A percentile compares a stretch with the other conserved stretches of the same genome.
These are phyloP conservation scores for Hippoglossus hippoglossus DNA, from an alignment of 2,797 vertebrate species.

Conservation along the genomic window DNA sequence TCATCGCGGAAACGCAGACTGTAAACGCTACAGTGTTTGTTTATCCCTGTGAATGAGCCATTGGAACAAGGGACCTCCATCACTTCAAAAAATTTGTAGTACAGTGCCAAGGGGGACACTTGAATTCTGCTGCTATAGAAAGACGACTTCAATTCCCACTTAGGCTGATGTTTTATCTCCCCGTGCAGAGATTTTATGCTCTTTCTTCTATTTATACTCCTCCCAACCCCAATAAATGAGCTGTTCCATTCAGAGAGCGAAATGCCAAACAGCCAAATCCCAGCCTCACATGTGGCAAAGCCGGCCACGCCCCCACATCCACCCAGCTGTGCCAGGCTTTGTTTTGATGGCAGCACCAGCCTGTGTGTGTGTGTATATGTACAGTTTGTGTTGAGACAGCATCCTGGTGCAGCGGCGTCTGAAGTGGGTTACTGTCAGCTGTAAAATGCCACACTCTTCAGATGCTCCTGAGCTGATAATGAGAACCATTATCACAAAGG, in stretches of 20 bases:
- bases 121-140: background rate
- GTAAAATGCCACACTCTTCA: constrained; percentile 83
- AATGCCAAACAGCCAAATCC: constrained; percentile 56
- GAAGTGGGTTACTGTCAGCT: constrained; percentile 82
- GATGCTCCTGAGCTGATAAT: constrained; percentile 82
- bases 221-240: constrained; percentile 37
- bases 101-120: background rate
- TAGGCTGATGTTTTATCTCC: constrained; percentile 13
- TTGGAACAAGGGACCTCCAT: background rate
- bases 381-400: constrained; percentile 55
- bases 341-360: constrained; percentile 74
- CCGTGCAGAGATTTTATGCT: background rate
- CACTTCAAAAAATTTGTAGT: constrained; percentile 17
- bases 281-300: constrained; percentile 68
- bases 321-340: constrained; percentile 78
- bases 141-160: background rate
- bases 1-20: constrained; percentile 28
- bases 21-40: constrained; percentile 4
- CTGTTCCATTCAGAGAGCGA: constrained; percentile 35
- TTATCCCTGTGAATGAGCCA: constrained; percentile 1
- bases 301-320: constrained; percentile 62
- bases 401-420: constrained; percentile 70
- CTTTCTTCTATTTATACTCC: constrained; percentile 26
- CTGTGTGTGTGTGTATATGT: constrained; percentile 33
- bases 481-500: constrained; percentile 76